Base-by-base conservation (phyloP, 37 sponge, comb jelly and placozoan genomes). In the Eunapius fragilis region DNA sequence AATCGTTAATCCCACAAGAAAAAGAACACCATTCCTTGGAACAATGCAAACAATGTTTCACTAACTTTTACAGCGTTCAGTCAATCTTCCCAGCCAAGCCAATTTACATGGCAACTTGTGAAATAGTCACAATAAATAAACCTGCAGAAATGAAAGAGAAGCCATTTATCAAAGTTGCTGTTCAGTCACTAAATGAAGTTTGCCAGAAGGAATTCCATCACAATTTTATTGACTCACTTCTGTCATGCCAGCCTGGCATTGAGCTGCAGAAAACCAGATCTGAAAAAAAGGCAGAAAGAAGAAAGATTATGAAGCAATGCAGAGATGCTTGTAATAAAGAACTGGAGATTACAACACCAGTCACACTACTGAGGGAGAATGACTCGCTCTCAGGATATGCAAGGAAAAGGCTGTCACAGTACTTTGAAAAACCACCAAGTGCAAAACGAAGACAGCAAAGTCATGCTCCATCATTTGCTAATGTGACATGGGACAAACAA, bases 11-110 rank as follows among this genome's bases (percentile, higher is more conserved):
- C 22, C 25, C 13, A 34, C 34, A 49, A 31, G 81, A 81, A 81
- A 81, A 69, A 69, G 11, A 69, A 41, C 30, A 69, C 24, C 81
- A 81, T 37, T 50, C 71, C 26, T 34, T 81, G 22, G 31, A 76
- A 31, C 32, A 35, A 76, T 76, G 35, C 35, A 37, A 37, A 25
- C 37, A 76, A 76, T 76, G 76, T 35, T 58, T 17, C 58, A 58
- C 58, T 58, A 19, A 17, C 14, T 58, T 58, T 58, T 58, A 58
- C 58, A 58, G 14, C 58, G 19, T 19, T 58, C 58, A 58, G 22
- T 58, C 58, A 12, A 58, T 58, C 58, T 58, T 58, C 58, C 58
- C 58, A 58, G 58, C 58, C 14, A 58, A 19, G 58, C 58, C 58
- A 58, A 58, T 58, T 58, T 58, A 58, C 58, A 58, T 58, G 58